Conservation (phyloP, 2,888 invertebrate genomes). For the Hyles lineata region DNA sequence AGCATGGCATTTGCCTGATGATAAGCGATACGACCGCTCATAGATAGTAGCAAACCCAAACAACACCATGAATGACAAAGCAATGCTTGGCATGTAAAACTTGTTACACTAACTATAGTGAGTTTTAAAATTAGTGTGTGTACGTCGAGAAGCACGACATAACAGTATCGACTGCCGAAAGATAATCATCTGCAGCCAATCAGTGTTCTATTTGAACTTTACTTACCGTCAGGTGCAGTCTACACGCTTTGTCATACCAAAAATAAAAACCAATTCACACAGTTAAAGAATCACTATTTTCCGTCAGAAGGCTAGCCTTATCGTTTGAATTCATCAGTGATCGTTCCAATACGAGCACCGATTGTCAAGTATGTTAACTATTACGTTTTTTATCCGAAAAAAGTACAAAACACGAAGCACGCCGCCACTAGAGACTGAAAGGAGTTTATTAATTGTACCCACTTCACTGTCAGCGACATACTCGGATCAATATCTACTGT, state of each 20-base stretch:
- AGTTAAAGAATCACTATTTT: neutral
- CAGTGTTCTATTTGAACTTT: too few relatives aligned
- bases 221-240: too few relatives aligned
- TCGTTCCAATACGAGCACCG: neutral
- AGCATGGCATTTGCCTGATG: too few relatives aligned
- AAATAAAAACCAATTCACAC: neutral
- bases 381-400: conserved; percentile 17
- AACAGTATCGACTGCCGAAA: too few relatives aligned
- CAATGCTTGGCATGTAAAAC: too few relatives aligned
- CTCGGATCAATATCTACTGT: conserved; percentile 72
- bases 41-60: too few relatives aligned
- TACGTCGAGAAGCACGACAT: too few relatives aligned
- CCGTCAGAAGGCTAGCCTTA: neutral
- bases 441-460: conserved; percentile 84
- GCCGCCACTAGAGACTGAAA: conserved; percentile 64
- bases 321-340: neutral
- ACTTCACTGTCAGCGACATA: conserved; percentile 82
- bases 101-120: too few relatives aligned
- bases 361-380: conserved; percentile 13
- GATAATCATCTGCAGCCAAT: too few relatives aligned
- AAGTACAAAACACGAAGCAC: conserved; percentile 46
- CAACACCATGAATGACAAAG: too few relatives aligned
- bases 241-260: neutral
- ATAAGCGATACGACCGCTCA: too few relatives aligned
- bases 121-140: too few relatives aligned